A percentile compares a stretch with the other conserved stretches of the same genome.
Conservation (phyloP, 2,888 invertebrate species). For the Thymelicus sylvestris region DNA sequence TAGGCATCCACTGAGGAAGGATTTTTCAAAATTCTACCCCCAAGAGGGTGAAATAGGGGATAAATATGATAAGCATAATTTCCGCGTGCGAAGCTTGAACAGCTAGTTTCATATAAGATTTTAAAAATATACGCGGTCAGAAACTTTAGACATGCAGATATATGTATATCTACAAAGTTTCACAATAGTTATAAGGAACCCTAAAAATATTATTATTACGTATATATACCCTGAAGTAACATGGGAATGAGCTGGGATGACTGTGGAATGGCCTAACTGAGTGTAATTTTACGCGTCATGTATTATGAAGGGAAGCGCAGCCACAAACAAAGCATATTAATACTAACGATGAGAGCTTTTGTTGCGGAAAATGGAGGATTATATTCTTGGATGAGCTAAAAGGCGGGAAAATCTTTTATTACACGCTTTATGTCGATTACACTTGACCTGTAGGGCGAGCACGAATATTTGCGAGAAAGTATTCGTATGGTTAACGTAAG, state of each 20-base stretch:
- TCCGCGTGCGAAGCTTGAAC: too few relatives aligned
- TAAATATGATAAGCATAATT: too few relatives aligned
- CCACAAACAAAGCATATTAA: constrained; percentile 6
- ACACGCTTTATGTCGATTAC: neutral
- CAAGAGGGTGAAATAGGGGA: too few relatives aligned
- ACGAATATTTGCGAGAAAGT: too few relatives aligned
- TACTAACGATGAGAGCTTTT: neutral
- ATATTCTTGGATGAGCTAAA: neutral
- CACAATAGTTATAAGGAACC: neutral
- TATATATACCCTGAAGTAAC: neutral
- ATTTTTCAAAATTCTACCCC: too few relatives aligned
- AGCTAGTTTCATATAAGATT: too few relatives aligned
- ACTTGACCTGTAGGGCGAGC: too few relatives aligned
- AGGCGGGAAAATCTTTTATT: neutral
- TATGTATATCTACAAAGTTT: too few relatives aligned
- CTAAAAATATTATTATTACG: neutral
- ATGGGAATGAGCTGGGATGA: neutral
- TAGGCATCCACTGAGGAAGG: too few relatives aligned
- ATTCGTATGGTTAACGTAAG: too few relatives aligned
- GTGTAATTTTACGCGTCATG: constrained; percentile 11
- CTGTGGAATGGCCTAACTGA: neutral
- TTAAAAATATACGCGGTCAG: too few relatives aligned
- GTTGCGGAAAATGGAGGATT: neutral
- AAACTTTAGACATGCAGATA: too few relatives aligned
- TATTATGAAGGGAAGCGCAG: neutral